Base-by-base conservation (phyloP, 2,888 invertebrate genomes). In the Lithophane leautieri region DNA sequence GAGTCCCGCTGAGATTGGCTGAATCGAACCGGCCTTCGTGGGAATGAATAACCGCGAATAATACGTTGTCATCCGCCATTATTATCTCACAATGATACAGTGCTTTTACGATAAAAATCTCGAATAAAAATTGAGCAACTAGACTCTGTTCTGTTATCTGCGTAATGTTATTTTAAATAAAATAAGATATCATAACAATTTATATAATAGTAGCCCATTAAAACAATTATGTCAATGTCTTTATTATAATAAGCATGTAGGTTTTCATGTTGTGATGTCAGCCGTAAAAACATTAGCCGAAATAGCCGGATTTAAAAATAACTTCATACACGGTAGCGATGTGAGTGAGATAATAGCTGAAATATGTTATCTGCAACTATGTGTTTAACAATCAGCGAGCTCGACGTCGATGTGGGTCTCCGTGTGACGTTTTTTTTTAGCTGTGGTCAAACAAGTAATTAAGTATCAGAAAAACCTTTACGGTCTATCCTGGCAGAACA, bases 1-100 rank as follows among this genome's bases (percentile, higher is more conserved):
- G 91, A 93, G 92, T 93, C 95, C 96, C 94, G 95, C 95, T 92
- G 96, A 94, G 96, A 96, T 96, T 95, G 95, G 93, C 92, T 92
- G 92, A 95, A 94, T 95, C 94, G 94, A 92, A 92, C 93, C 86
- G 88, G 84, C 86, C 87, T 88, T 88, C 87, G 91, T 89, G 91
- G 90, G 93, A 94, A 96, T 95, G 95, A 95, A 96, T 95, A 94
- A 93, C 94, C 93, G 92, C 93, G 92, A 96, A 96, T 96, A 96
- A 96, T 96, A 95, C 96, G 91, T 93, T 96, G 96, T 96, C 96
- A 96, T 96, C 93, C 94, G 93, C 93, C 94, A 95, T 96, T 96
- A 96, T 96, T 95, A 96, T 95, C 95, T 95, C 93, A 91, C 95
- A 95, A 95, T 96, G 96, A 96, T 96, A 95, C 94, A 93, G 94